Conservation (phyloP, 1,140 invertebrate genomes). For the Teleopsis dalmanni region DNA sequence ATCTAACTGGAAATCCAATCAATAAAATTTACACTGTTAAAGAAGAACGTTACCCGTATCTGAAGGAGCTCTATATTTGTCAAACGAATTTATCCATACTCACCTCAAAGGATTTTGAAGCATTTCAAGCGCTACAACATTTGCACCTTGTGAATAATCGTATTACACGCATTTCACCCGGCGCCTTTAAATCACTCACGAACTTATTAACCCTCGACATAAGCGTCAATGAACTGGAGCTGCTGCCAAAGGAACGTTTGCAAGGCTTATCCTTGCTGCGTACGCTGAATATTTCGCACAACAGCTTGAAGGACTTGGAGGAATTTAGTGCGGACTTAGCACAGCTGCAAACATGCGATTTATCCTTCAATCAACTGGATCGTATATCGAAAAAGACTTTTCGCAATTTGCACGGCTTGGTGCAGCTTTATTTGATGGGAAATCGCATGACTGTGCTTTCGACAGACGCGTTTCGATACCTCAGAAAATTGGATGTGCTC, state of each 20-base stretch:
- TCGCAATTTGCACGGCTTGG: constrained; percentile 62
- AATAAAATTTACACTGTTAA: constrained; percentile 50
- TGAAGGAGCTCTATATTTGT: constrained; percentile 74
- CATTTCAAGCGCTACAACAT: constrained; percentile 71
- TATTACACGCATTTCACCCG: constrained; percentile 73
- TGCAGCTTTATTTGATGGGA: constrained; percentile 68
- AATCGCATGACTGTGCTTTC: constrained; percentile 76
- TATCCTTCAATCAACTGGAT: constrained; percentile 76
- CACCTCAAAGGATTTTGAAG: constrained; percentile 79
- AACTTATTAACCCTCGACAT: constrained; percentile 74
- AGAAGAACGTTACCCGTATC: constrained; percentile 48
- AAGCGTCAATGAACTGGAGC: constrained; percentile 74
- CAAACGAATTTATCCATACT: constrained; percentile 77
- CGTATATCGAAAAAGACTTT: constrained; percentile 69
- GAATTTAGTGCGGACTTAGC: constrained; percentile 73
- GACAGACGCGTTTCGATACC: constrained; percentile 67
- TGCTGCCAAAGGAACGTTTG: constrained; percentile 75
- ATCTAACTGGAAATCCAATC: constrained; percentile 75
- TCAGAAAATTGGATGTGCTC: constrained; percentile 69
- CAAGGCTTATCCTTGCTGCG: constrained; percentile 66
- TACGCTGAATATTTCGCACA: constrained; percentile 73
- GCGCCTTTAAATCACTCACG: constrained; percentile 69
- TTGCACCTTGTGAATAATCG: constrained; percentile 67
- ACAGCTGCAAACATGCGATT: constrained; percentile 67
- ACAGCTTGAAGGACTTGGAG: constrained; percentile 72